Percentiles rank a stretch among this genome's conserved stretches.
Evolutionary conservation across 2,888 invertebrate genomes (phyloP).

Genomic region (Ctenicera cuprea): DNA sequence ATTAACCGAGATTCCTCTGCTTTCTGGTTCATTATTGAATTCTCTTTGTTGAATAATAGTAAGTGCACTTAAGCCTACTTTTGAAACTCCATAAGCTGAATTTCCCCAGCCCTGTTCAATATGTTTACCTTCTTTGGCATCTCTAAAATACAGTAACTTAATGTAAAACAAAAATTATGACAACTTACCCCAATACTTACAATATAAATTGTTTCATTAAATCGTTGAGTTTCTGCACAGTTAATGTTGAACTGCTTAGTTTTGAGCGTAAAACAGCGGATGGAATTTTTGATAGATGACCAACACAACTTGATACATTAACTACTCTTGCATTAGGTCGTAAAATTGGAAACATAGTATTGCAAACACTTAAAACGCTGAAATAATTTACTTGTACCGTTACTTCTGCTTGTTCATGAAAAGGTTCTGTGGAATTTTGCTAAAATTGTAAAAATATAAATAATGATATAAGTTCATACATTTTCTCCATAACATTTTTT

Average conservation of each 20-base stretch:
- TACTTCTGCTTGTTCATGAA: constrained; percentile 80
- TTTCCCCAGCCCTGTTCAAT: constrained; percentile 65
- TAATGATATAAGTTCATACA: too few relatives aligned
- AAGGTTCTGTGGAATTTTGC: constrained; percentile 77
- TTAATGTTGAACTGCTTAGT: constrained; percentile 76
- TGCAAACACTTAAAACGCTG: constrained; percentile 78
- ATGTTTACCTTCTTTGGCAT: constrained; percentile 61
- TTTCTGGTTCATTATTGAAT: constrained; percentile 72
- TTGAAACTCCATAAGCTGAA: constrained; percentile 82
- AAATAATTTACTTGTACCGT: constrained; percentile 84
- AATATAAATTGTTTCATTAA: constrained; percentile 82
- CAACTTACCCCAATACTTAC: constrained; percentile 68
- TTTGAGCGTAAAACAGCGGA: constrained; percentile 75
- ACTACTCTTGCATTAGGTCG: constrained; percentile 83
- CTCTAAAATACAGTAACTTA: constrained; percentile 55
- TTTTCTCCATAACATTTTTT: neutral
- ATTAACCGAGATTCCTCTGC: constrained; percentile 81
- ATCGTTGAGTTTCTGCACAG: constrained; percentile 76
- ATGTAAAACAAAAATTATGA: neutral
- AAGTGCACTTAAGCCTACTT: constrained; percentile 83
- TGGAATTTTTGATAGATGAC: constrained; percentile 78
- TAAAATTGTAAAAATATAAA: too few relatives aligned
- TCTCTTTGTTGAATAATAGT: constrained; percentile 80
- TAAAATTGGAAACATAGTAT: constrained; percentile 83
- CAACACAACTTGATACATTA: constrained; percentile 83